Conservation (phyloP, 2,797 vertebrate species). For the Pantherophis vulpinus region DNA sequence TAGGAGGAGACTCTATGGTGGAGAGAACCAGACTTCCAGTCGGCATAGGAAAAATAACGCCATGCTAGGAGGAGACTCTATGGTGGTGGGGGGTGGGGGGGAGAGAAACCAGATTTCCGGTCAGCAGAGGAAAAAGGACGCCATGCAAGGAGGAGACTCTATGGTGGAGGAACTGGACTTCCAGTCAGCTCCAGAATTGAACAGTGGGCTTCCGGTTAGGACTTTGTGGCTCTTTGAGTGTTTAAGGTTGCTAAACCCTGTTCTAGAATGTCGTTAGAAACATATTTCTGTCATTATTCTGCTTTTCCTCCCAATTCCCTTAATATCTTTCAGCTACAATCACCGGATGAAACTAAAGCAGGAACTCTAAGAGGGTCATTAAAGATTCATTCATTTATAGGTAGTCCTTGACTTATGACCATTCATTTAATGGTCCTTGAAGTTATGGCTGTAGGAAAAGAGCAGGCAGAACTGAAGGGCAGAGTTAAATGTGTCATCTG, state of each 20-base stretch:
- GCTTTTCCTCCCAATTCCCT: background rate
- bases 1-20: too few relatives aligned
- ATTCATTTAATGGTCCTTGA: background rate
- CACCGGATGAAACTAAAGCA: background rate
- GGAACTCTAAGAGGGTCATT: background rate
- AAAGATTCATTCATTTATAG: background rate
- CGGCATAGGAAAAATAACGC: too few relatives aligned
- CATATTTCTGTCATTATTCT: slow-evolving; percentile 22
- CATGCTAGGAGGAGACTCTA: too few relatives aligned
- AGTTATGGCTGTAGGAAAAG: background rate
- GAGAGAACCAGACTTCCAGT: too few relatives aligned
- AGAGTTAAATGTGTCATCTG: background rate
- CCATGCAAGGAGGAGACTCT: too few relatives aligned
- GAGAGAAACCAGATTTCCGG: too few relatives aligned
- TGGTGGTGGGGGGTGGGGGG: accelerated
- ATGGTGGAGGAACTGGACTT: too few relatives aligned
- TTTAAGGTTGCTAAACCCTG: too few relatives aligned
- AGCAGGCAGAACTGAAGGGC: background rate
- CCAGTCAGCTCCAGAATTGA: too few relatives aligned
- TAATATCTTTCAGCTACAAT: slow-evolving; percentile 1
- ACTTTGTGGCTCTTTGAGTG: too few relatives aligned
- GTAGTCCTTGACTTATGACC: background rate
- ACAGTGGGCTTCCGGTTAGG: too few relatives aligned
- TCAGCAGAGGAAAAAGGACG: too few relatives aligned
- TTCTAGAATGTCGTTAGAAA: slow-evolving; percentile 16